phyloP scores from a whole-genome alignment of 1,140 invertebrate species.

The Tetramorium simillimum region DNA sequence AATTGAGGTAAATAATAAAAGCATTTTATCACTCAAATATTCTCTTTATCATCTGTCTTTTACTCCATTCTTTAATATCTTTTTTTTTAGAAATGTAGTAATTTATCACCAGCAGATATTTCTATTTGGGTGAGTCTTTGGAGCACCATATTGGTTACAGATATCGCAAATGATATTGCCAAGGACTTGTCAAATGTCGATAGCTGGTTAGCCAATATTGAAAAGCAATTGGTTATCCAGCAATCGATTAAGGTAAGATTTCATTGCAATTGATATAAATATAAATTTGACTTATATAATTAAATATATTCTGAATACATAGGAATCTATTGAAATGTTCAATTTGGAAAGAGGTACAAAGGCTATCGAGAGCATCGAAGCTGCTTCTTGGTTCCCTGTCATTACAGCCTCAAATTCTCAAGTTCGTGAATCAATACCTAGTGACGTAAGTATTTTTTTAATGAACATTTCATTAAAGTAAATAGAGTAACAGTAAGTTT shows the following conservation, averaged over 20 bases:
- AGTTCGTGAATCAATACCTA: constrained; percentile 61
- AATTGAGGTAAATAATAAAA: constrained; percentile 78
- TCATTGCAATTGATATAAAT: constrained; percentile 29
- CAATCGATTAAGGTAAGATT: constrained; percentile 17
- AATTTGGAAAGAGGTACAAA: constrained; percentile 76
- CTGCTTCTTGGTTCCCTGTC: constrained; percentile 80
- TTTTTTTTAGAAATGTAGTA: constrained; percentile 74
- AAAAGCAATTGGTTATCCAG: constrained; percentile 85
- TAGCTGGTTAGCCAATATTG: constrained; percentile 86
- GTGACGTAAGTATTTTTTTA: constrained; percentile 64
- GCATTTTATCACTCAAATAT: not conserved
- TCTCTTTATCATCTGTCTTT: constrained; percentile 72
- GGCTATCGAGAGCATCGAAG: constrained; percentile 78
- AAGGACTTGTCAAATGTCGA: constrained; percentile 83
- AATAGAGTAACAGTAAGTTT: not conserved
- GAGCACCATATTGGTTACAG: constrained; percentile 84
- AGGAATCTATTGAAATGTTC: constrained; percentile 79
- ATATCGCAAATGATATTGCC: constrained; percentile 81
- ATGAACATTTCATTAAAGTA: not conserved
- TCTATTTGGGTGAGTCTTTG: constrained; percentile 89
- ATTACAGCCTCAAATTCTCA: constrained; percentile 81
- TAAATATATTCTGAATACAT: constrained; percentile 42
- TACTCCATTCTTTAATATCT: constrained; percentile 79
- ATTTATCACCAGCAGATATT: constrained; percentile 87
- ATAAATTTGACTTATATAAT: constrained; percentile 43